Conservation (phyloP, 2,888 invertebrate genomes). For the Biston stratarius region DNA sequence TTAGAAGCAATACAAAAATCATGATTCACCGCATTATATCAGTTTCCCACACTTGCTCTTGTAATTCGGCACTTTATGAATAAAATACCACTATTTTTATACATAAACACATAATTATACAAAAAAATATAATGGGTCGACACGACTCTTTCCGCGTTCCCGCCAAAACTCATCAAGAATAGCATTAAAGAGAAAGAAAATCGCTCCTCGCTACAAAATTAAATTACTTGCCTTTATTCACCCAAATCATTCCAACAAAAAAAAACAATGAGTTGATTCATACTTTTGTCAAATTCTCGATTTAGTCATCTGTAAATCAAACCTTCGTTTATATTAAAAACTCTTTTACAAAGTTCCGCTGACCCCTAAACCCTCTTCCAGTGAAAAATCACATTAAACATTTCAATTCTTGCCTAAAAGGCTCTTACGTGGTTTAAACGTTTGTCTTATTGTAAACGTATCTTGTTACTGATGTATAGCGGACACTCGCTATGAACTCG, state of each 20-base stretch:
- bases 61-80: too few species aligned
- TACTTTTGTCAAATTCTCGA: not conserved
- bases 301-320: not conserved
- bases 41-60: too few species aligned
- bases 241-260: not conserved
- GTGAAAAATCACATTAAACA: conserved; percentile 53
- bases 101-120: too few species aligned
- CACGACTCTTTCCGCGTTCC: too few species aligned
- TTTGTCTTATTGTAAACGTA: conserved; percentile 43
- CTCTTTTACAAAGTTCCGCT: conserved; percentile 5
- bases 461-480: conserved; percentile 51
- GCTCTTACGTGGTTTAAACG: conserved; percentile 45
- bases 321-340: conserved; percentile 2
- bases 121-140: too few species aligned
- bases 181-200: too few species aligned
- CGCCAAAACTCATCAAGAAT: too few species aligned
- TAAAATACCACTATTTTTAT: too few species aligned
- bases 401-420: conserved; percentile 58
- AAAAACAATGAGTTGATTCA: not conserved
- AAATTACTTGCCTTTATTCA: too few species aligned
- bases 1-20: too few species aligned
- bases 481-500: conserved; percentile 18
- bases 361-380: conserved; percentile 45
- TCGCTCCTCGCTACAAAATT: too few species aligned
- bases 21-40: too few species aligned